phyloP scores from a whole-genome alignment of 2,113 vertebrate species.

The Speoplatyrhinus poulsoni region DNA sequence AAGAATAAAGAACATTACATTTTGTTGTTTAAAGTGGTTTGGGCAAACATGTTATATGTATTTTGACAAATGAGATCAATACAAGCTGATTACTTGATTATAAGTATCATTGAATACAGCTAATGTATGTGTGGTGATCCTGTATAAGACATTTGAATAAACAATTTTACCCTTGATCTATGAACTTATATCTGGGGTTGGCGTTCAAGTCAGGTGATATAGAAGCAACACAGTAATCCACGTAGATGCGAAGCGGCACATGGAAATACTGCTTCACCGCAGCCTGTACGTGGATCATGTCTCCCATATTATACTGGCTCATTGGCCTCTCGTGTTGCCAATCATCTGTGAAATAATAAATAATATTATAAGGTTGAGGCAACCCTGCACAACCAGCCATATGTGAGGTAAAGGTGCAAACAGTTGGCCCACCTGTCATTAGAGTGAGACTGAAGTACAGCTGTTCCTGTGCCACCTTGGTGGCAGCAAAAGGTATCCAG shows the following conservation, averaged over 20 bases:
- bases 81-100: too few species aligned
- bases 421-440: conserved; percentile 62
- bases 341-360: conserved; percentile 58
- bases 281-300: conserved; percentile 62
- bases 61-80: too few species aligned
- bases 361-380: background rate
- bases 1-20: background rate
- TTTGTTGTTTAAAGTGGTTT: background rate
- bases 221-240: conserved; percentile 69
- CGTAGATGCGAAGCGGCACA: conserved; percentile 66
- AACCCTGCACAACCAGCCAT: too few species aligned
- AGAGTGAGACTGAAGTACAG: conserved; percentile 69
- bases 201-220: conserved; percentile 35
- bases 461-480: conserved; percentile 58
- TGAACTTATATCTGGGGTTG: conserved; percentile 67
- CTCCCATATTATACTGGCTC: conserved; percentile 65
- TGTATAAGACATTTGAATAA: too few species aligned
- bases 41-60: background rate
- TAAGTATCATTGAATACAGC: background rate
- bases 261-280: conserved; percentile 57
- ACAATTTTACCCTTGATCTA: conserved; percentile 68
- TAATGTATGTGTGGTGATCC: too few species aligned
- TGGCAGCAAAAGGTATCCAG: conserved; percentile 64
- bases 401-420: background rate
- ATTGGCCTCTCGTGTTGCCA: conserved; percentile 55